phyloP scores from a whole-genome alignment of 2,888 invertebrate genomes.

The Belgica antarctica region DNA sequence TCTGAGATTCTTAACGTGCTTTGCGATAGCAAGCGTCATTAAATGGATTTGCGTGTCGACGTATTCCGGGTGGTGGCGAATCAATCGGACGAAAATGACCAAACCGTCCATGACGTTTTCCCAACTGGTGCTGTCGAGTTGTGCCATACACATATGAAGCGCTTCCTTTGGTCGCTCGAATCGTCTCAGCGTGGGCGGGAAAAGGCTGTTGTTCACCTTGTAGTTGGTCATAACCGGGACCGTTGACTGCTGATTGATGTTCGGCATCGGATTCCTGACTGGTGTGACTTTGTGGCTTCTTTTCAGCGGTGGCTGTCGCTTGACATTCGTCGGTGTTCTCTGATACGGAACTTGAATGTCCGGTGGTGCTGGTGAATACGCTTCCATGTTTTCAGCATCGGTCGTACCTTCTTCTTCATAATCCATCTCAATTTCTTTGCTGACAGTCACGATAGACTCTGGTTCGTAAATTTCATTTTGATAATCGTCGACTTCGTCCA shows the following conservation, averaged over 20 bases:
- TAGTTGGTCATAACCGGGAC: slow-evolving; percentile 43
- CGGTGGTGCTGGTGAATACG: not conserved
- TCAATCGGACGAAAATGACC: slow-evolving; percentile 66
- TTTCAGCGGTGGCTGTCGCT: slow-evolving; percentile 33
- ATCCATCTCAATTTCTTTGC: slow-evolving; percentile 9
- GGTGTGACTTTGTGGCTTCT: slow-evolving; percentile 28
- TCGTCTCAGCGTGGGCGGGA: slow-evolving; percentile 55
- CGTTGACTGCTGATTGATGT: slow-evolving; percentile 3
- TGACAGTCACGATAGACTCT: not conserved
- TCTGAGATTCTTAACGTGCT: slow-evolving; percentile 82
- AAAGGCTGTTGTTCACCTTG: slow-evolving; percentile 50
- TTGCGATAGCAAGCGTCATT: slow-evolving; percentile 67
- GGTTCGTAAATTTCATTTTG: not conserved
- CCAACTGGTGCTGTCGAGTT: slow-evolving; percentile 76
- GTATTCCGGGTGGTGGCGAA: slow-evolving; percentile 64
- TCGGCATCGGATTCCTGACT: slow-evolving; percentile 38
- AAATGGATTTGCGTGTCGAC: slow-evolving; percentile 67
- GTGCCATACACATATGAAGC: slow-evolving; percentile 61
- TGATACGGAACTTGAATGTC: not conserved
- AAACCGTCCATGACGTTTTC: slow-evolving; percentile 74
- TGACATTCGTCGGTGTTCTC: not conserved
- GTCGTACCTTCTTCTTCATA: slow-evolving; percentile 10
- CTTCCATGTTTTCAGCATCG: not conserved
- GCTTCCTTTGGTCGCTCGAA: slow-evolving; percentile 66
- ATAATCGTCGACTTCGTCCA: not conserved